Conservation (phyloP, 1,140 invertebrate genomes). For the Medauroidea extradentata region DNA sequence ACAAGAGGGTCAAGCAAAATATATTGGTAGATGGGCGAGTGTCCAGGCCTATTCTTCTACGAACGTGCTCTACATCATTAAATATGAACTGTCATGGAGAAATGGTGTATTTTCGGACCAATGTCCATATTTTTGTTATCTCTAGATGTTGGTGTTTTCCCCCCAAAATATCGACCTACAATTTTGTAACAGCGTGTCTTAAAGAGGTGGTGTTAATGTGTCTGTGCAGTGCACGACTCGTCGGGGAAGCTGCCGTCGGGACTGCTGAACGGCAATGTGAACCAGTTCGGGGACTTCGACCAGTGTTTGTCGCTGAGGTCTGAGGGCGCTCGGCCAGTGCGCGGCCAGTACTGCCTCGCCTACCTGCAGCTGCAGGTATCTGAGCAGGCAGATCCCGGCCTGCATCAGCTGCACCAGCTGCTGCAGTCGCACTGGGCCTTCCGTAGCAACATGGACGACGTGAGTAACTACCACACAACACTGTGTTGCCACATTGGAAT, state of each 20-base stretch:
- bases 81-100: too few relatives aligned
- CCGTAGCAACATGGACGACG: slow-evolving; percentile 44
- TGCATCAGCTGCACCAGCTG: slow-evolving; percentile 37
- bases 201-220: too few relatives aligned
- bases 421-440: slow-evolving; percentile 58
- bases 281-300: slow-evolving; percentile 60
- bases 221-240: slow-evolving; percentile 59
- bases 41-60: too few relatives aligned
- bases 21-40: too few relatives aligned
- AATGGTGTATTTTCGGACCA: too few relatives aligned
- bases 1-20: too few relatives aligned
- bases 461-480: not conserved
- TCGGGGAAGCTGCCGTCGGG: slow-evolving; percentile 57
- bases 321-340: not conserved
- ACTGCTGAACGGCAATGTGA: slow-evolving; percentile 57
- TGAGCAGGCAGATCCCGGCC: slow-evolving; percentile 25
- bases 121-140: too few relatives aligned
- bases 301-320: slow-evolving; percentile 47
- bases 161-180: too few relatives aligned
- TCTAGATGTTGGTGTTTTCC: too few relatives aligned
- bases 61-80: too few relatives aligned
- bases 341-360: slow-evolving; percentile 57
- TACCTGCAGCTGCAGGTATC: slow-evolving; percentile 46
- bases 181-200: too few relatives aligned
- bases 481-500: too few relatives aligned